Percentiles rank a stretch among this genome's conserved stretches.
Conservation (phyloP, 2,888 invertebrate species). For the Drosophila ezoana region DNA sequence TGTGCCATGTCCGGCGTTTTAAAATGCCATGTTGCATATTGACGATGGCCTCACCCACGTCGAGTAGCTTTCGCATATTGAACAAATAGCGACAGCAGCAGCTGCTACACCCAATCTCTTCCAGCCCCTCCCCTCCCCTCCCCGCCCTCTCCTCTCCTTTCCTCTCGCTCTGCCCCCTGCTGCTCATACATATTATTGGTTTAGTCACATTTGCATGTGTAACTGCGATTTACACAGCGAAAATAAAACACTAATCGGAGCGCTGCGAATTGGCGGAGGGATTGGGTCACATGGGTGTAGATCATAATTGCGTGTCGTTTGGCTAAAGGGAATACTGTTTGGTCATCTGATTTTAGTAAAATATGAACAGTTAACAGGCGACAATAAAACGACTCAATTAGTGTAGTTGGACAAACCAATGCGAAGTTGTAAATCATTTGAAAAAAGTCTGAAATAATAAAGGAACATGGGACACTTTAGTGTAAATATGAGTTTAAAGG, state of each 20-base stretch:
- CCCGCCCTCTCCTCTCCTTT: background rate
- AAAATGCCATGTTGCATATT: conserved; percentile 67
- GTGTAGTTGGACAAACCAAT: background rate
- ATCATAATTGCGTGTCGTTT: conserved; percentile 54
- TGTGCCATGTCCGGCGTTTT: conserved; percentile 39
- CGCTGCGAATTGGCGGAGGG: conserved; percentile 28
- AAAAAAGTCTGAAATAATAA: background rate
- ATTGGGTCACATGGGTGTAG: conserved; percentile 34
- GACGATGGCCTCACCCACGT: conserved; percentile 28
- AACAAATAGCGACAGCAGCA: conserved; percentile 64
- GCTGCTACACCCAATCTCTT: conserved; percentile 15
- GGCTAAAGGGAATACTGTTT: conserved; percentile 29
- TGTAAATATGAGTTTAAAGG: too few relatives aligned
- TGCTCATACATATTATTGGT: conserved; percentile 71
- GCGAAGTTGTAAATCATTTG: conserved; percentile 19
- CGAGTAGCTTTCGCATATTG: conserved; percentile 35
- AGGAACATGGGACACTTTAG: background rate
- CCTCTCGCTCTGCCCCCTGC: background rate
- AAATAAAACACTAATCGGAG: conserved; percentile 74
- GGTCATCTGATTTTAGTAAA: conserved; percentile 43
- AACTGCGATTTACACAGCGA: conserved; percentile 77
- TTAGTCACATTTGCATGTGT: conserved; percentile 80
- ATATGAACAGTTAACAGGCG: conserved; percentile 46
- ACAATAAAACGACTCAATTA: conserved; percentile 43
- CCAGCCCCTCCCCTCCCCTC: background rate